Evolutionary conservation across 2,113 vertebrate species (phyloP).

Genomic region (Circaetus cinerascens): DNA sequence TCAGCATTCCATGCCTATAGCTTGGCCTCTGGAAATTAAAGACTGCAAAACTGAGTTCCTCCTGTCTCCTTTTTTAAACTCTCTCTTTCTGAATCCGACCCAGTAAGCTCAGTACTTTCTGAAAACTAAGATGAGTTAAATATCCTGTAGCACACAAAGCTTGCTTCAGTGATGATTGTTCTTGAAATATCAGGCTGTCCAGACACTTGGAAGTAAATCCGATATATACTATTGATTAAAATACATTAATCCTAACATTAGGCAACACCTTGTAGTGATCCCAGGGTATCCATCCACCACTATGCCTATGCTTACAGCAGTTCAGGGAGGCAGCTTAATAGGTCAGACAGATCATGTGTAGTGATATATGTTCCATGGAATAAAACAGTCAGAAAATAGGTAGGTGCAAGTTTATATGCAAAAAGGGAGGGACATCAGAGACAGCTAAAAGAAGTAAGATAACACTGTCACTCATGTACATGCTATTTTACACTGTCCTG

Average conservation of each 20-base stretch:
- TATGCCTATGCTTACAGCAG: neutral
- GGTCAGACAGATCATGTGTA: neutral
- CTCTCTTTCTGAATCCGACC: neutral
- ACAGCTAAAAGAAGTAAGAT: neutral
- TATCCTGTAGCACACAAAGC: neutral
- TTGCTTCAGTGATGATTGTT: neutral
- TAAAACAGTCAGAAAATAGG: neutral
- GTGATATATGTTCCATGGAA: neutral
- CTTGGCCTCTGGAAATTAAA: conserved; percentile 6
- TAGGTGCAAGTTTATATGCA: neutral
- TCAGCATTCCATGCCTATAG: neutral
- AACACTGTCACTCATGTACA: neutral
- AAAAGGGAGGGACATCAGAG: neutral
- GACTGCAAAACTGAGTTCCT: neutral
- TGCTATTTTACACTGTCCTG: neutral
- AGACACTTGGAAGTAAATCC: neutral
- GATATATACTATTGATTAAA: neutral
- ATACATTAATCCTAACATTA: neutral
- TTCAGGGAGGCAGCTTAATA: neutral
- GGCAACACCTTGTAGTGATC: neutral
- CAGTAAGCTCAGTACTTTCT: neutral
- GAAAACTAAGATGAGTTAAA: neutral
- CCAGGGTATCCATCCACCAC: neutral
- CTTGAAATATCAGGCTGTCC: neutral
- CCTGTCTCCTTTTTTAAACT: neutral